Conservation (phyloP, 1,140 invertebrate genomes). For the Trigoniulus corallinus region DNA sequence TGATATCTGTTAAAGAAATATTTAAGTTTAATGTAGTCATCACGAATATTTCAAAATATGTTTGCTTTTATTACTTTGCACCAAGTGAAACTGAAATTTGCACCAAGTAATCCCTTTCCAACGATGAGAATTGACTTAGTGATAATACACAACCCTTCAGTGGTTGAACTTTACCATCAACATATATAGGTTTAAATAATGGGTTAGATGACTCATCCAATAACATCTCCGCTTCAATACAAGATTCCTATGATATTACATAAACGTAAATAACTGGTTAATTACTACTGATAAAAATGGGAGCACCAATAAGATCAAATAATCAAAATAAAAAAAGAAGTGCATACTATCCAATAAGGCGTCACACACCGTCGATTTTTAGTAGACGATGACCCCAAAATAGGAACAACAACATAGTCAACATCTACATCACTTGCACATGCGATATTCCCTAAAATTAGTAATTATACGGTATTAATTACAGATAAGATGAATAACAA, state of each 20-base stretch:
- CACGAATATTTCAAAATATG: conserved; percentile 7
- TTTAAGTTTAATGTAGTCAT: neutral
- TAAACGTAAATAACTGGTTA: too few relatives aligned
- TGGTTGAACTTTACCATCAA: conserved; percentile 16
- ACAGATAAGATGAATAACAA: too few relatives aligned
- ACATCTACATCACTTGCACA: too few relatives aligned
- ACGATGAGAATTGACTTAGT: conserved; percentile 25
- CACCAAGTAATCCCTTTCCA: conserved; percentile 23
- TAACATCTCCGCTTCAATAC: conserved; percentile 21
- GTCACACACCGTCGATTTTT: too few relatives aligned
- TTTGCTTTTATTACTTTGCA: conserved; percentile 14
- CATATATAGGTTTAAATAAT: conserved; percentile 18
- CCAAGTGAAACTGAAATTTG: conserved; percentile 25
- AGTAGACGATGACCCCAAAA: too few relatives aligned
- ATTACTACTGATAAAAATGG: too few relatives aligned
- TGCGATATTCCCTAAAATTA: too few relatives aligned
- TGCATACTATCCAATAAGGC: too few relatives aligned
- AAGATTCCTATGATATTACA: conserved; percentile 23
- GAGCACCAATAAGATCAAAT: too few relatives aligned
- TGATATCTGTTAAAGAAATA: conserved; percentile 27
- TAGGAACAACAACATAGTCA: too few relatives aligned
- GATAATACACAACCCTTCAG: conserved; percentile 24
- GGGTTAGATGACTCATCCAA: conserved; percentile 19
- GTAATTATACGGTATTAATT: too few relatives aligned
- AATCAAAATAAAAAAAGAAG: too few relatives aligned